A percentile compares a stretch with the other conserved stretches of the same genome.
These are phyloP conservation scores for Drosophila paulistorum DNA, from an alignment of 1,140 invertebrate species.

Conservation along the genomic window DNA sequence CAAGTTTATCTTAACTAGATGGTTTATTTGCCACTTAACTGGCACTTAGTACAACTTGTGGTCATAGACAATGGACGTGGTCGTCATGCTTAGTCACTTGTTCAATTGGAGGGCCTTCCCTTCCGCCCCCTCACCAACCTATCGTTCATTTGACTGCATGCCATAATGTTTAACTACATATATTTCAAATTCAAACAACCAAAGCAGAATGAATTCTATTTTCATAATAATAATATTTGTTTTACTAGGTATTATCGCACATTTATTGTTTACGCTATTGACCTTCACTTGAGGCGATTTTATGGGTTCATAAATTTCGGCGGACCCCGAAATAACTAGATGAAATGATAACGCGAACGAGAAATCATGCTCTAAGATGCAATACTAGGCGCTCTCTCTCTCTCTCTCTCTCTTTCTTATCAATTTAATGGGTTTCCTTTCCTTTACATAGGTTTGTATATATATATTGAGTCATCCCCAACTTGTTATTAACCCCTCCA, in stretches of 20 bases:
- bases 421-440: neutral
- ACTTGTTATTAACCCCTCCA: neutral
- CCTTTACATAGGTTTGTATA: neutral
- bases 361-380: neutral
- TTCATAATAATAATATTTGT: neutral
- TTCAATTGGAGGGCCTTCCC: neutral
- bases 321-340: neutral
- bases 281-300: neutral
- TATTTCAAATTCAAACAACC: neutral
- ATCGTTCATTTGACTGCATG: too few species aligned
- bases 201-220: neutral
- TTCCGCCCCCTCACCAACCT: neutral
- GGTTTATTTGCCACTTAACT: neutral
- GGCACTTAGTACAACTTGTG: neutral
- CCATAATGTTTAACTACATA: neutral
- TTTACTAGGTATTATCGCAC: neutral
- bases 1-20: slow-evolving; percentile 4
- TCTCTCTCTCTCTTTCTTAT: neutral
- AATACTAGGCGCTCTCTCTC: neutral
- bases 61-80: slow-evolving; percentile 1
- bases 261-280: neutral
- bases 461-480: neutral
- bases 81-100: slow-evolving; percentile 13
- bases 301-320: slow-evolving; percentile 4
- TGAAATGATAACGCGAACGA: neutral